Evolutionary conservation across 2,888 invertebrate genomes (phyloP).

Genomic region (Pheosia gnoma): DNA sequence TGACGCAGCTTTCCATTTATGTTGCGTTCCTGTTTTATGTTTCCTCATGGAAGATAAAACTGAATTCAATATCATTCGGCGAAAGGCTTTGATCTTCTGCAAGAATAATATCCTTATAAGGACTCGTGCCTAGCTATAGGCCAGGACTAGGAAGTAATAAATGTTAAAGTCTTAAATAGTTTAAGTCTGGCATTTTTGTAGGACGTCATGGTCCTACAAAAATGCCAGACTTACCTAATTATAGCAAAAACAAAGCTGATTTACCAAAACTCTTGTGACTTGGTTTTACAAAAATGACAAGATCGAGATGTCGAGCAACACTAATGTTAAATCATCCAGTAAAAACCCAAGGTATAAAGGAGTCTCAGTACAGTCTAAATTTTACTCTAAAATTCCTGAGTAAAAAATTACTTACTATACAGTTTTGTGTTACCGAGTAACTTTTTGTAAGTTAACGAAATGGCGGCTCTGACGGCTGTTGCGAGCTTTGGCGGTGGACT

Average conservation of each 20-base stretch:
- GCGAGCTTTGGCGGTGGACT: neutral
- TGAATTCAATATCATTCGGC: neutral
- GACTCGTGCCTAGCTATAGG: neutral
- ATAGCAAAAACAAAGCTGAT: too few species aligned
- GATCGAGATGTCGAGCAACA: too few species aligned
- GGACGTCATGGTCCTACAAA: too few species aligned
- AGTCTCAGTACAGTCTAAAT: too few species aligned
- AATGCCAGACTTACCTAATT: too few species aligned
- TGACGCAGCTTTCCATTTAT: constrained; percentile 5
- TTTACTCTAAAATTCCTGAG: too few species aligned
- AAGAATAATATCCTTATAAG: neutral
- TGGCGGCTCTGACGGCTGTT: neutral
- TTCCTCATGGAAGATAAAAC: neutral
- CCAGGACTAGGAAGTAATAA: neutral
- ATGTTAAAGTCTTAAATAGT: too few species aligned
- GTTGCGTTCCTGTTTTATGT: constrained; percentile 3
- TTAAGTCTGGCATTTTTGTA: too few species aligned
- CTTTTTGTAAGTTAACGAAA: neutral
- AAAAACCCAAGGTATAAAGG: neutral
- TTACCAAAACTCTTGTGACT: too few species aligned
- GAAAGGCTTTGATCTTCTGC: neutral
- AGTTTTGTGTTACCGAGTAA: neutral
- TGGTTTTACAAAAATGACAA: too few species aligned
- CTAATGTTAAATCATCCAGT: neutral
- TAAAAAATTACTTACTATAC: too few species aligned